Base-by-base conservation (phyloP, 2,888 invertebrate species). In the Agrotis clavis region DNA sequence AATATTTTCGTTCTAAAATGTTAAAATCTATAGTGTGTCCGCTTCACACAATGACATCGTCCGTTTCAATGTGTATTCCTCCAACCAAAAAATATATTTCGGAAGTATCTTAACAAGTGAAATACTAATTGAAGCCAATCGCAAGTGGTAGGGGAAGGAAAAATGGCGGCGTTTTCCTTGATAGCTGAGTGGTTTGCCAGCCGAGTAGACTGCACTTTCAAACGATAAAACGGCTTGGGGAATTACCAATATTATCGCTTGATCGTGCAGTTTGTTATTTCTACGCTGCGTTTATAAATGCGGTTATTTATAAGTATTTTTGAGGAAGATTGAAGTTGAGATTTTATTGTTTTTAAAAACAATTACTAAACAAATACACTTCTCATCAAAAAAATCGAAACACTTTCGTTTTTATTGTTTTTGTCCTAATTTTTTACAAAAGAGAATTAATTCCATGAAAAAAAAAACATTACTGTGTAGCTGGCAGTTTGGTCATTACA, bases 111-210 rank as follows among this genome's bases (percentile, higher is more conserved):
- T 35, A 9, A 35, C 35, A 30, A 30, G 30, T 30, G 35, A 35
- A 56, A 54, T 56, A 56, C 13, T 54, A 54, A 76, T 54, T 50
- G 67, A 53, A 53, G 59, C 13, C 11, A 18, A 51, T 72, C 51
- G 18, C 35, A 56, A n/a, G 1, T 21, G 4, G 18, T 13, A 25
- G n/a, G 18, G 11, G 19, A 19, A 25, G 63, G 59, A 67, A 56
- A 41, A n/a, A 9, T 71, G 16, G 1, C 18, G 3, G 18, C 18
- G 21, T 67, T 71, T 67, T 72, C 63, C 72, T 63, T 45, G 11
- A 66, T 19, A 41, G 14, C 35, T n/a, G 21, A 18, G 21, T 19
- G 62, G 11, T 51, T 71, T n/a, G 11, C 47, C n/a, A 4, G 21
- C 4, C 47, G 16, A 45, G 25, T 19, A 18, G 2, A 4, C 19